phyloP scores from a whole-genome alignment of 2,888 invertebrate species.

The Chymomyza procnemis region DNA sequence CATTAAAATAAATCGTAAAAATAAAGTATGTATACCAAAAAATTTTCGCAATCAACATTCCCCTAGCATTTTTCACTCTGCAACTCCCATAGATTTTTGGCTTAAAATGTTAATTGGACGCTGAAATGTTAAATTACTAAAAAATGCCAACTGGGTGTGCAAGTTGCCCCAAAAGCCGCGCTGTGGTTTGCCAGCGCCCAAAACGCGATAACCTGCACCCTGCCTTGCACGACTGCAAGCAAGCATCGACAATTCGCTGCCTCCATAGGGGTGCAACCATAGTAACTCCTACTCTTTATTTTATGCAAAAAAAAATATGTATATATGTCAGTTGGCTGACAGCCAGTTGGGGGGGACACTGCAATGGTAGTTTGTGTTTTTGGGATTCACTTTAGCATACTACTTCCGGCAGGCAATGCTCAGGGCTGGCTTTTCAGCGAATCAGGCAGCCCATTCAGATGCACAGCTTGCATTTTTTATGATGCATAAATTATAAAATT shows the following conservation, averaged over 20 bases:
- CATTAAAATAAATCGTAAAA: background rate
- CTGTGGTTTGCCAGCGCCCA: background rate
- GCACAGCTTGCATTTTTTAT: conserved; percentile 47
- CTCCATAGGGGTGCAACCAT: background rate
- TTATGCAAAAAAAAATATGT: conserved; percentile 20
- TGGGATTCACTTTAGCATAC: conserved; percentile 4
- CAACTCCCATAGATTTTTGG: conserved; percentile 42
- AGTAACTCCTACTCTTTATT: background rate
- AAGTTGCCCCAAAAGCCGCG: background rate
- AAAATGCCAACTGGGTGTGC: background rate
- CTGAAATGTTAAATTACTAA: conserved; percentile 55
- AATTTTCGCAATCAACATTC: conserved; percentile 52
- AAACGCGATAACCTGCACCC: background rate
- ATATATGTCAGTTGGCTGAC: conserved; percentile 42
- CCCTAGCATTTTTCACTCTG: conserved; percentile 16
- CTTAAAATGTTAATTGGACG: conserved; percentile 63
- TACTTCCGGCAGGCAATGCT: conserved; percentile 18
- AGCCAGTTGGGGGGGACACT: conserved; percentile 13
- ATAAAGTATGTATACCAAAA: conserved; percentile 25
- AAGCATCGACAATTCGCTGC: background rate
- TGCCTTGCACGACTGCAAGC: no score
- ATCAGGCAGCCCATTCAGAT: conserved; percentile 13
- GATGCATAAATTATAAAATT: conserved; percentile 59
- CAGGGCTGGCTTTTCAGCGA: conserved; percentile 6
- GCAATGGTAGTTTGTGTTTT: background rate